Base-by-base conservation (phyloP, 2,797 vertebrate species). In the Selene dorsalis region DNA sequence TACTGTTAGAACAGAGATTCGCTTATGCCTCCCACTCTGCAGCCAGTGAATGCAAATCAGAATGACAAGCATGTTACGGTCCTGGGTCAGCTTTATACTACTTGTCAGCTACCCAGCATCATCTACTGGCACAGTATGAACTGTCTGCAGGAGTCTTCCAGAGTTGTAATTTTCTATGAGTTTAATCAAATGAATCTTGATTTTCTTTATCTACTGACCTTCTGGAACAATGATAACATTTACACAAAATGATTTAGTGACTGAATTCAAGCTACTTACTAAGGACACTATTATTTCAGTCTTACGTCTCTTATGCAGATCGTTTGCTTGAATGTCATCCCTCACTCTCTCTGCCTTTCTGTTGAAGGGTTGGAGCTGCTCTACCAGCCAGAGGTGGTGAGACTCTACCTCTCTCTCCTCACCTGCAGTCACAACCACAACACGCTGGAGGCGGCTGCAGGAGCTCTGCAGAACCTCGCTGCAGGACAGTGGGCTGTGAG, bases 391-490 rank as follows among this genome's bases (percentile, higher is more conserved):
- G 98, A 99, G 75, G 98, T 99, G 84, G 97, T 99, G 47, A 94
- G 98, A 69, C 95, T 99, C 66, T 99, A 99, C 92, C 96, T 99
- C 70, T 98, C 97, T 32, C 96, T 99, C 48, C 97, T 99, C 82
- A 98, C 97, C 0, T 97, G 98, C 94, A 98, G 97, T 85, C 97
- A 97, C 90, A 99, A 99, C 91, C 97, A 97, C 91, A 99, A 99
- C 93, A 99, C 98, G 8, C 92, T 99, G 90, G 98, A 99, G 94
- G 98, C 98, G 0, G 97, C 98, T 0, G 97, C 97, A 0, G 98
- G 98, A 11, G 97, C 98, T 1, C 89, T 99, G 83, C 98, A 99
- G 95, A 99, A 99, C 89, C 98, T 99, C 22, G 97, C 97, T 22
- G 98, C 98, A 0, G 98, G 98, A 88, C 97, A 97, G 74, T 99